phyloP scores from a whole-genome alignment of 2,888 invertebrate species.

The Keiferia lycopersicella region DNA sequence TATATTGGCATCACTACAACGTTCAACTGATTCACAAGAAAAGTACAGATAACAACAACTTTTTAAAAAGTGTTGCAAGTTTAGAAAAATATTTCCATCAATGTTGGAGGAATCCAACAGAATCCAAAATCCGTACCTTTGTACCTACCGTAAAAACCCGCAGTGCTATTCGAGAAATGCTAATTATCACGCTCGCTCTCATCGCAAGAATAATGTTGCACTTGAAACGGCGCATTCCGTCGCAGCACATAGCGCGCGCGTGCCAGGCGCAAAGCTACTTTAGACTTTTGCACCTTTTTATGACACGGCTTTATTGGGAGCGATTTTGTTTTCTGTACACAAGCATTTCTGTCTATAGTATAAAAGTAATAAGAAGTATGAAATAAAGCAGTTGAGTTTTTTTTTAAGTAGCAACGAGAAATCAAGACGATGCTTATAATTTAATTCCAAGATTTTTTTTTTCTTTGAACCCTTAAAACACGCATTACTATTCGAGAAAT shows the following conservation, averaged over 20 bases:
- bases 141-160: background rate
- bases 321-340: constrained; percentile 22
- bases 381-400: no score
- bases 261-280: constrained; percentile 28
- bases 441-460: background rate
- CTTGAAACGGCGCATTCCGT: constrained; percentile 42
- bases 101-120: no score
- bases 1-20: no score
- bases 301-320: constrained; percentile 32
- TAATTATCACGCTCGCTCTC: constrained; percentile 32
- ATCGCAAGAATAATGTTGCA: constrained; percentile 34
- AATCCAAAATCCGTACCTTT: background rate
- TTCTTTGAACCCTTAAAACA: background rate
- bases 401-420: no score
- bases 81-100: no score
- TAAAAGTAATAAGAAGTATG: no score
- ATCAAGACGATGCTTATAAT: no score
- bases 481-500: constrained; percentile 27
- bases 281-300: constrained; percentile 34
- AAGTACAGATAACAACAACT: no score
- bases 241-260: constrained; percentile 38
- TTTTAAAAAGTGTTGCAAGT: no score
- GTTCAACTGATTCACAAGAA: no score
- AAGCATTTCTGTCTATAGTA: no score
- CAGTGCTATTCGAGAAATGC: constrained; percentile 29